Conservation (phyloP, 2,888 invertebrate species). For the Melangyna quadrimaculata region DNA sequence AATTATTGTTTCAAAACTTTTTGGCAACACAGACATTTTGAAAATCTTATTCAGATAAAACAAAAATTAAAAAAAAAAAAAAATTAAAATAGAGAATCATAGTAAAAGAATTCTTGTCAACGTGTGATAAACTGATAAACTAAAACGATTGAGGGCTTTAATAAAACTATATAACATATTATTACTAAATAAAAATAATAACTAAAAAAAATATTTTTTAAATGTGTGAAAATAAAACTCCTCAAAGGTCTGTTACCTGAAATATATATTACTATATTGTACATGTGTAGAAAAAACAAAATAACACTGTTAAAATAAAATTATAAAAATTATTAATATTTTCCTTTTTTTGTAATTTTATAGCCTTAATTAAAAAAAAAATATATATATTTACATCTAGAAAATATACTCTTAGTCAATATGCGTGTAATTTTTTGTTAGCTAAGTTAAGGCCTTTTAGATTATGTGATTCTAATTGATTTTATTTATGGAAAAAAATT, state of each 20-base stretch:
- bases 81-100: constrained; percentile 4
- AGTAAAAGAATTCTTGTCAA: constrained; percentile 54
- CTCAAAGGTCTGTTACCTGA: constrained; percentile 68
- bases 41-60: not conserved
- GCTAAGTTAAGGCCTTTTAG: constrained; percentile 22
- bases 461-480: constrained; percentile 19
- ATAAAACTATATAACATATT: constrained; percentile 26
- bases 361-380: constrained; percentile 18
- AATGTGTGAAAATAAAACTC: constrained; percentile 33
- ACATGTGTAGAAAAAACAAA: not conserved
- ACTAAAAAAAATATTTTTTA: constrained; percentile 33
- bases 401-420: constrained; percentile 66
- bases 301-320: constrained; percentile 21
- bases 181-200: not conserved
- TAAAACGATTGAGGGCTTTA: constrained; percentile 65
- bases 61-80: constrained; percentile 3
- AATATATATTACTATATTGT: constrained; percentile 20
- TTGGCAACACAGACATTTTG: not conserved
- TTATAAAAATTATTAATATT: constrained; percentile 23
- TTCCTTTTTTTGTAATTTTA: constrained; percentile 55
- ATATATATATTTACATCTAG: constrained; percentile 39
- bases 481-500: constrained; percentile 1
- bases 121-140: constrained; percentile 69
- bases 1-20: not conserved
- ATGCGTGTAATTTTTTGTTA: constrained; percentile 39